Evolutionary conservation across 1,140 invertebrate genomes (phyloP), one percentile per base, ranked within the genome.

Genomic region (Diabrotica undecimpunctata): DNA sequence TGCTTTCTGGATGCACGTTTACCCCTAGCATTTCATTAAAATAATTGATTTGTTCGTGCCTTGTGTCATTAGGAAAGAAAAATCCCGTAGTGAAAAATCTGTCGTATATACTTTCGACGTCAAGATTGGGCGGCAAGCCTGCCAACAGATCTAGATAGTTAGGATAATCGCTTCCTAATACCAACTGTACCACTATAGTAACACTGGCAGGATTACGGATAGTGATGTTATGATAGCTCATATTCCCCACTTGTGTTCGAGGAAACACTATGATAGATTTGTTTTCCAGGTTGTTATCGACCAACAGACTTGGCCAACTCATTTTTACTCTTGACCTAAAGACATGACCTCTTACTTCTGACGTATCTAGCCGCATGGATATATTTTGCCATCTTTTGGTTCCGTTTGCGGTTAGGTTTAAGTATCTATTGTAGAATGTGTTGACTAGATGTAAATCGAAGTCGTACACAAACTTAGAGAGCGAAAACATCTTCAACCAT

Each of bases 201-300:
- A 80, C 82, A 70, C 80, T 79, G 37, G 84, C 84, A 50, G 88
- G 88, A 80, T 90, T 90, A 63, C 80, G 73, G 39, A 90, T 72
- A 46, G 81, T 83, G 50, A 90, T 76, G 58, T 83, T 83, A 66
- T 82, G 78, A 64, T 88, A 85, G n/a, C 90, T 87, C 41, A 83
- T 83, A 77, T 93, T 93, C 55, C 90, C 89, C 65, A 94, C 85
- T 80, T 94, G 91, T 6, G 92, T 94, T 37, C 94, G 77, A 8
- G 92, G 91, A 82, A 94, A 94, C 62, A 82, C 81, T 62, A 93
- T 75, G 50, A 82, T 74, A 58, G 80, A 80, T 66, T 79, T 79
- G 71, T 83, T 83, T 74, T 80, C 66, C 8, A 64, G 66, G 70
- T 59, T 70, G 41, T 80, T 78, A 13, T 78, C 73, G 12, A 71